Percentiles rank a stretch among this genome's conserved stretches.
Conservation (phyloP, 2,888 invertebrate species). For the Noctua pronuba region DNA sequence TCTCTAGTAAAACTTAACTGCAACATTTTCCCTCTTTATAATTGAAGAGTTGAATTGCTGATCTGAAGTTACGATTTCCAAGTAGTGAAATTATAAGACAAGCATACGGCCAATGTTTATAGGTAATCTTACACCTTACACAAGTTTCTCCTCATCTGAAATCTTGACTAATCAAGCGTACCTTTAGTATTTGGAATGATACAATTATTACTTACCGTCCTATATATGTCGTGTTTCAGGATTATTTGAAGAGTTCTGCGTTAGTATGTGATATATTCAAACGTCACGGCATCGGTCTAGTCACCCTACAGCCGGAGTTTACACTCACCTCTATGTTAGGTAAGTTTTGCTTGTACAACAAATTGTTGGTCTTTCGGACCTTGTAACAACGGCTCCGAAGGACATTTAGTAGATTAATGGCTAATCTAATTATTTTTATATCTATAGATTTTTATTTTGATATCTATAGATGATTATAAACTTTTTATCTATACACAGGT, state of each 20-base stretch:
- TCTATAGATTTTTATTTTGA: too few relatives aligned
- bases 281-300: conserved; percentile 95
- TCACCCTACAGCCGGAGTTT: conserved; percentile 97
- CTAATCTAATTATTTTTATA: not conserved
- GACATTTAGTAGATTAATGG: not conserved
- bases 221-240: conserved; percentile 72
- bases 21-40: not conserved
- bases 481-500: conserved; percentile 71
- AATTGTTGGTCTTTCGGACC: not conserved
- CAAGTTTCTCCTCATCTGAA: conserved; percentile 17
- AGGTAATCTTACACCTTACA: conserved; percentile 12
- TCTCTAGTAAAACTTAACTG: not conserved
- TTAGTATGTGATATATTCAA: conserved; percentile 94
- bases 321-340: conserved; percentile 76
- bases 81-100: conserved; percentile 9
- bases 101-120: not conserved
- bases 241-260: conserved; percentile 84
- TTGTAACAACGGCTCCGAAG: not conserved
- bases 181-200: not conserved
- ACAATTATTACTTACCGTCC: not conserved
- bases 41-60: not conserved
- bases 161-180: conserved; percentile 13
- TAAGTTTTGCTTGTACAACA: conserved; percentile 61
- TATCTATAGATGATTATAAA: not conserved
- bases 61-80: conserved; percentile 10